Conservation (phyloP, 2,888 invertebrate genomes). For the Hydropsyche betteni region DNA sequence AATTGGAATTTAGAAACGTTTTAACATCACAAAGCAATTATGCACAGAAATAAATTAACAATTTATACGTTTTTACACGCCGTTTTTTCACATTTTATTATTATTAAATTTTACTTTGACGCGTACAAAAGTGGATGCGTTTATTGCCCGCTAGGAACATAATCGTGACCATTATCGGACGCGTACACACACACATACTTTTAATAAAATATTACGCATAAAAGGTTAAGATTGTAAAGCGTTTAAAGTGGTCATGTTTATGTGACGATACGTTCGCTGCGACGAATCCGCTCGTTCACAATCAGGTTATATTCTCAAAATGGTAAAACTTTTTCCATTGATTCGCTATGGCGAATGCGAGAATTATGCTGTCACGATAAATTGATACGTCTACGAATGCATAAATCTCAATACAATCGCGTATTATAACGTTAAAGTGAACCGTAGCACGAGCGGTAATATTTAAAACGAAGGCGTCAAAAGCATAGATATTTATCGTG, state of each 20-base stretch:
- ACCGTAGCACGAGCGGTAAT: too few species aligned
- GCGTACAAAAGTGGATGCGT: background rate
- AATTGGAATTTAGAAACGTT: constrained; percentile 22
- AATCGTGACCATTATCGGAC: constrained; percentile 21
- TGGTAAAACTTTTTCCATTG: constrained; percentile 12
- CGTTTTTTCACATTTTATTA: background rate
- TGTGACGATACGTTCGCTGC: background rate
- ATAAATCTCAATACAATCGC: constrained; percentile 20
- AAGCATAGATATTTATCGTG: too few species aligned
- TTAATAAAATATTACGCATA: constrained; percentile 4
- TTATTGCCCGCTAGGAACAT: background rate
- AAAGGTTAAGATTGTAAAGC: background rate
- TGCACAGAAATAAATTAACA: constrained; percentile 26
- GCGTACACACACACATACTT: background rate
- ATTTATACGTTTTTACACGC: constrained; percentile 15
- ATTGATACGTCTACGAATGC: constrained; percentile 19
- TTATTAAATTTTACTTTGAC: too few species aligned
- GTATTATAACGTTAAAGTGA: too few species aligned
- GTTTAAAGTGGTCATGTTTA: constrained; percentile 4
- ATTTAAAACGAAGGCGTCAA: too few species aligned
- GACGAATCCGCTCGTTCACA: too few species aligned
- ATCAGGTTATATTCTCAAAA: background rate
- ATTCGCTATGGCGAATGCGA: constrained; percentile 19
- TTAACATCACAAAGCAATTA: constrained; percentile 29
- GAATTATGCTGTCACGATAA: constrained; percentile 21